These are phyloP conservation scores for Kradibia gibbosae DNA, from an alignment of 1,140 invertebrate genomes.

Conservation along the genomic window DNA sequence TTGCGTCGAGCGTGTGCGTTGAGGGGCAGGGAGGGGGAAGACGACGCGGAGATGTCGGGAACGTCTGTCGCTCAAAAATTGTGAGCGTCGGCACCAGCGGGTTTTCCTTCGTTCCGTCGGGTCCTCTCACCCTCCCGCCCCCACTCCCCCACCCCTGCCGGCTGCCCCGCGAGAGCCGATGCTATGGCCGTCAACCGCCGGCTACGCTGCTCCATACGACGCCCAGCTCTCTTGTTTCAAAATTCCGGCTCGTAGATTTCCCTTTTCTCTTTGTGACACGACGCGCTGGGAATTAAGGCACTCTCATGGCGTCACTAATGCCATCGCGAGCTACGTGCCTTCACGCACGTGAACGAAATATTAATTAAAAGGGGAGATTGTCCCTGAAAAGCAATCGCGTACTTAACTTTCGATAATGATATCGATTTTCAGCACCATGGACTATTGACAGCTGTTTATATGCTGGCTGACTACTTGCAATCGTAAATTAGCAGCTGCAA, in stretches of 20 bases:
- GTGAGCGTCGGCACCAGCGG: slow-evolving; percentile 12
- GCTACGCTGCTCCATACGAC: background rate
- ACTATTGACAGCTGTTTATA: no score
- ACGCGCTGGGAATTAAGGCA: slow-evolving; percentile 35
- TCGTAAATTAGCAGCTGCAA: no score
- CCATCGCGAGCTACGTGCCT: slow-evolving; percentile 19
- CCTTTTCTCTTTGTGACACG: slow-evolving; percentile 31
- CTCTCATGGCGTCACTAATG: slow-evolving; percentile 3
- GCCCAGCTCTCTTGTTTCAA: slow-evolving; percentile 13
- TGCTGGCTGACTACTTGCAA: no score
- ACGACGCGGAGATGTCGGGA: slow-evolving; percentile 19
- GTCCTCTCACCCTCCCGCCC: background rate
- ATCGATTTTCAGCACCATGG: no score
- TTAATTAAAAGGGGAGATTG: background rate
- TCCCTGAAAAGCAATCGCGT: background rate
- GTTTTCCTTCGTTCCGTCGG: background rate
- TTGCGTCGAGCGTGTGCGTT: no score
- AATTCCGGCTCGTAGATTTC: slow-evolving; percentile 22
- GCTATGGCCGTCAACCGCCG: background rate
- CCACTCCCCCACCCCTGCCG: no score
- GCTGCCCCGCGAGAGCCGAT: background rate
- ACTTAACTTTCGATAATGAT: slow-evolving; percentile 1
- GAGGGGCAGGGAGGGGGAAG: background rate
- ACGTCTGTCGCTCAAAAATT: slow-evolving; percentile 16
- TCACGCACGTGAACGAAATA: background rate